phyloP scores from a whole-genome alignment of 2,113 vertebrate genomes.

The Chaetodon trifascialis region DNA sequence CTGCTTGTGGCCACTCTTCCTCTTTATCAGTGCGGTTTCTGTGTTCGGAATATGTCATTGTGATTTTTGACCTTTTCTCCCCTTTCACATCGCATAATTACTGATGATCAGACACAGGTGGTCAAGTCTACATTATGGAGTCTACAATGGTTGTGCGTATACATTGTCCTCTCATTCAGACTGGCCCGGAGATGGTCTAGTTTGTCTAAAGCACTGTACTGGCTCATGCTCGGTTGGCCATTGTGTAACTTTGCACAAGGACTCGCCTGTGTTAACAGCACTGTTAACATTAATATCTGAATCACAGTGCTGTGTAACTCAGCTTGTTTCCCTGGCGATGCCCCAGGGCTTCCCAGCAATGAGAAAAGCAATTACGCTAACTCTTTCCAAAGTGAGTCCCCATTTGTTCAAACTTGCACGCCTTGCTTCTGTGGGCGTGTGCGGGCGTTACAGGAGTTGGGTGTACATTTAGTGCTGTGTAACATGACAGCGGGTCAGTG shows the following conservation, averaged over 20 bases:
- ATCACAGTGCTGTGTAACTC: slow-evolving; percentile 43
- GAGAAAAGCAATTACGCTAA: slow-evolving; percentile 69
- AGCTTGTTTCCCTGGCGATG: slow-evolving; percentile 55
- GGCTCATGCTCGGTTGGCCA: slow-evolving; percentile 47
- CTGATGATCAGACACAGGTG: neutral
- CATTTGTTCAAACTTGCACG: slow-evolving; percentile 76
- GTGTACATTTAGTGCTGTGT: slow-evolving; percentile 37
- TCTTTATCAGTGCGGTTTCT: neutral
- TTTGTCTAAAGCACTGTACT: slow-evolving; percentile 38
- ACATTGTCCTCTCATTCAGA: slow-evolving; percentile 12
- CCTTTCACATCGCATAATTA: neutral
- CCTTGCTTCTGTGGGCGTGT: slow-evolving; percentile 57
- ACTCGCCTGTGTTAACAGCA: slow-evolving; percentile 51
- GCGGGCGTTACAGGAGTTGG: slow-evolving; percentile 33
- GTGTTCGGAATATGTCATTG: slow-evolving; percentile 1
- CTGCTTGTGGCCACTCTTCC: neutral
- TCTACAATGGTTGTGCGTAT: neutral
- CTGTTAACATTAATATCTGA: slow-evolving; percentile 57
- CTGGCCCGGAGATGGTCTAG: slow-evolving; percentile 21
- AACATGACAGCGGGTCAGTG: slow-evolving; percentile 45
- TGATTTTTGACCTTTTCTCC: neutral
- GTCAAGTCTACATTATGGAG: neutral
- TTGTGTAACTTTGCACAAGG: slow-evolving; percentile 57
- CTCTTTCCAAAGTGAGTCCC: slow-evolving; percentile 57
- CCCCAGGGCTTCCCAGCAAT: slow-evolving; percentile 69